Conservation (phyloP, 37 sponge, comb jelly and placozoan genomes). For the Geodia barretti region DNA sequence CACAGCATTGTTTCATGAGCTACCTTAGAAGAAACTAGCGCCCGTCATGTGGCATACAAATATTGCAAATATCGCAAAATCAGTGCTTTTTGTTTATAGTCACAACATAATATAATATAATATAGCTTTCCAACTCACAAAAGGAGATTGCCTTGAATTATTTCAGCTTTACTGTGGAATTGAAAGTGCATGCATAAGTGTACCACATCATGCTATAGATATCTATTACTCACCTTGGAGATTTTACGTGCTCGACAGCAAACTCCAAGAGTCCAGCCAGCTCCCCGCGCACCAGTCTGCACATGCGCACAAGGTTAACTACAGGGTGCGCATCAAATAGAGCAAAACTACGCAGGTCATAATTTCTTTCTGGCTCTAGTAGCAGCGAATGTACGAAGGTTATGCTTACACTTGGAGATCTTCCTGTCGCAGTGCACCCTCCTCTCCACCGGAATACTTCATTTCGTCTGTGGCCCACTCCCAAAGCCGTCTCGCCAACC, state of each 20-base stretch:
- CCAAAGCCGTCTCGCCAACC: not conserved
- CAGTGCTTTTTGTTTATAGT: too few relatives aligned
- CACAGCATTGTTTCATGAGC: not conserved
- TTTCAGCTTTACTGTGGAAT: not conserved
- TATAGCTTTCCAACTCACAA: conserved; percentile 51
- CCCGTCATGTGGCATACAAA: too few relatives aligned
- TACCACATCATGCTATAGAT: not conserved
- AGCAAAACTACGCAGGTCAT: too few relatives aligned
- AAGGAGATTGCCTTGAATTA: conserved; percentile 8
- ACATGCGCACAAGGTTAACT: not conserved
- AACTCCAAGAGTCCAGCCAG: conserved; percentile 9
- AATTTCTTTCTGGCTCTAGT: too few relatives aligned
- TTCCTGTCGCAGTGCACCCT: not conserved
- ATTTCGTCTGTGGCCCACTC: conserved; percentile 7
- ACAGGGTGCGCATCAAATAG: conserved; percentile 5
- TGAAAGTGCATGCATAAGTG: not conserved
- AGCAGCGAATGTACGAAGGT: too few relatives aligned
- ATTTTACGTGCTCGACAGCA: not conserved
- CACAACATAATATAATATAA: too few relatives aligned
- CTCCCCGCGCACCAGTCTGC: not conserved
- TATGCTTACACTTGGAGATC: conserved; percentile 27
- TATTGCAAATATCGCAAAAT: not conserved
- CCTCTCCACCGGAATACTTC: not conserved
- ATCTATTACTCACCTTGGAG: conserved; percentile 7
- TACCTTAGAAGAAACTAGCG: too few relatives aligned